Base-by-base conservation (phyloP, 2,888 invertebrate species). In the Thera britannica region DNA sequence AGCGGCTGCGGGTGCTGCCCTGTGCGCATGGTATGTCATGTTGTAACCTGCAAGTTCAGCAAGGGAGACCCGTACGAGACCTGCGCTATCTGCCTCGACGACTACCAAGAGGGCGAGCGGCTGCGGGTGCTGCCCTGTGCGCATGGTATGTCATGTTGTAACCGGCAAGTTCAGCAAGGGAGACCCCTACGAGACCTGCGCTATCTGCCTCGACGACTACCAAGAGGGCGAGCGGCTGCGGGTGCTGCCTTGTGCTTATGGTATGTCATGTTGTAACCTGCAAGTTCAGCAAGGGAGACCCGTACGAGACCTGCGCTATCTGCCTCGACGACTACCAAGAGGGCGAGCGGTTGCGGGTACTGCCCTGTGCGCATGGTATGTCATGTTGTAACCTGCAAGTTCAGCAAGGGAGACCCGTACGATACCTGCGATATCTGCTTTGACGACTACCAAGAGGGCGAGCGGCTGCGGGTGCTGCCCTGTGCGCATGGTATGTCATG, bases 361-460 rank as follows among this genome's bases (percentile, higher is more conserved):
- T 99, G 84, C 99, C 99, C 0, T 99, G 99, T 86, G 96, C 97
- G 41, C 99, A 99, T 93, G 98, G 99, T 99, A 3, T 58, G 55
- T 23, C 23, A 23, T 23, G 23, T 23, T 23, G 23, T 23, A 23
- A 97, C 97, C n/a, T 96, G 97, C 86, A 98, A 98, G 90, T 99
- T 97, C 93, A 96, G 96, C 74, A 98, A 98, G 89, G 98, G 97
- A 12, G 98, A 98, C 89, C 97, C 97, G 1, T 99, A 98, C 89
- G 99, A 99, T 81, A 98, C 98, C 0, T 99, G 99, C 95, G 99
- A 99, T 74, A 99, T 99, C 85, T 99, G 99, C 87, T 95, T 99
- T 73, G 38, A 38, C 38, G 38, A 38, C 38, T 38, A 38, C 90
- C 95, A 96, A 66, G 99, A 99, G 85, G 98, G 98, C 48, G 99